Percentiles rank a stretch among this genome's conserved stretches.
Evolutionary conservation across 2,888 invertebrate genomes (phyloP).

Genomic region (Conus canariensis): DNA sequence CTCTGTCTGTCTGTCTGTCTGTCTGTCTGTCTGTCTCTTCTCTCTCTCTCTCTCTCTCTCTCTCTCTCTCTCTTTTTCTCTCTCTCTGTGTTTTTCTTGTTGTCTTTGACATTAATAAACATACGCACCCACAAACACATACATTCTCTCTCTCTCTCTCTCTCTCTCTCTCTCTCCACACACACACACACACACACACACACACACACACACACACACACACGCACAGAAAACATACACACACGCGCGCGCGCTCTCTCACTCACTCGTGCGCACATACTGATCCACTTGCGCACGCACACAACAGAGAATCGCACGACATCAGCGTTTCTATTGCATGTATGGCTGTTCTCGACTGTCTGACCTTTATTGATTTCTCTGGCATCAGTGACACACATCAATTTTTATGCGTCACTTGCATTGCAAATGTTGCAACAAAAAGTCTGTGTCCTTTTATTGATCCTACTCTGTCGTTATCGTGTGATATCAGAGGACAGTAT

Average conservation of each 20-base stretch:
- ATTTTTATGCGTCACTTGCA: background rate
- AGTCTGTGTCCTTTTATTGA: background rate
- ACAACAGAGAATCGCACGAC: background rate
- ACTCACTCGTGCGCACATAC: background rate
- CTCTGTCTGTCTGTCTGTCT: too few species aligned
- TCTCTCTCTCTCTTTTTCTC: constrained; percentile 4
- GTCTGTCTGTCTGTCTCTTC: background rate
- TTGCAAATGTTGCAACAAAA: background rate
- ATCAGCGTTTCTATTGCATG: background rate
- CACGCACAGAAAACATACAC: too few species aligned
- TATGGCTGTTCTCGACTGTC: background rate
- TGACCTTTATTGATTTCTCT: background rate
- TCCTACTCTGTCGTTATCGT: too few species aligned
- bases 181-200: too few species aligned
- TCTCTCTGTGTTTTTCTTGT: background rate
- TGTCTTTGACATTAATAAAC: background rate
- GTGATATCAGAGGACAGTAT: too few species aligned
- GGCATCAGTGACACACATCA: background rate
- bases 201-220: too few species aligned
- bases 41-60: background rate
- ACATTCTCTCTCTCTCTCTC: background rate
- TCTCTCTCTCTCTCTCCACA: background rate
- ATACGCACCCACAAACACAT: too few species aligned
- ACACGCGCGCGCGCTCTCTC: background rate
- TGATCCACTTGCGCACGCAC: too few species aligned